A percentile compares a stretch with the other conserved stretches of the same genome.
Evolutionary conservation across 2,113 vertebrate genomes (phyloP).

Genomic region (Vulpes ferrilata): DNA sequence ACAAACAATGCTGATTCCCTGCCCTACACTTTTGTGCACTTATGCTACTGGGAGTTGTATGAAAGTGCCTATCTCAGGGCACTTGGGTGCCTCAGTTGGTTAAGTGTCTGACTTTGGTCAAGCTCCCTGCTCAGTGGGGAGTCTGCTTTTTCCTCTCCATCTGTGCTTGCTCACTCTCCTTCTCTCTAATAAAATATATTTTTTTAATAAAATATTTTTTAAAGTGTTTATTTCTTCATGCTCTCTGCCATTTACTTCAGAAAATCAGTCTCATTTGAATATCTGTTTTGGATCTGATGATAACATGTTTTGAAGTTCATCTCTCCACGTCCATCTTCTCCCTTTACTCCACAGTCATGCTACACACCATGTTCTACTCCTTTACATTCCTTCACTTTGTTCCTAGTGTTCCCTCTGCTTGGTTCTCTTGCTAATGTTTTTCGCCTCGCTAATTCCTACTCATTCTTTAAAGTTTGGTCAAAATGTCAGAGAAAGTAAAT

Average conservation of each 20-base stretch:
- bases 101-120: no score
- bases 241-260: not conserved
- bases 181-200: no score
- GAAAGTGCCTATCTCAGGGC: not conserved
- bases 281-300: not conserved
- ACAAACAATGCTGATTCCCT: not conserved
- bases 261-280: not conserved
- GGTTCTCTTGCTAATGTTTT: not conserved
- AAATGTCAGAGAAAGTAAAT: not conserved
- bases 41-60: not conserved
- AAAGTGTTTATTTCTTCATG: not conserved
- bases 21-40: not conserved
- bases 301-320: not conserved
- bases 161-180: no score
- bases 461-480: not conserved
- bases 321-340: not conserved
- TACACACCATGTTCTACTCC: not conserved
- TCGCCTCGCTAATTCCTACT: not conserved
- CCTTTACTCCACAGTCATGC: not conserved
- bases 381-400: not conserved
- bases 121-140: no score
- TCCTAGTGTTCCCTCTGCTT: not conserved
- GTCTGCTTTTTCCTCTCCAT: no score
- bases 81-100: no score
- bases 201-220: no score